Percentiles rank a stretch among this genome's conserved stretches.
These are phyloP conservation scores for Megaceryle alcyon DNA, from an alignment of 2,797 vertebrate genomes.

Conservation along the genomic window DNA sequence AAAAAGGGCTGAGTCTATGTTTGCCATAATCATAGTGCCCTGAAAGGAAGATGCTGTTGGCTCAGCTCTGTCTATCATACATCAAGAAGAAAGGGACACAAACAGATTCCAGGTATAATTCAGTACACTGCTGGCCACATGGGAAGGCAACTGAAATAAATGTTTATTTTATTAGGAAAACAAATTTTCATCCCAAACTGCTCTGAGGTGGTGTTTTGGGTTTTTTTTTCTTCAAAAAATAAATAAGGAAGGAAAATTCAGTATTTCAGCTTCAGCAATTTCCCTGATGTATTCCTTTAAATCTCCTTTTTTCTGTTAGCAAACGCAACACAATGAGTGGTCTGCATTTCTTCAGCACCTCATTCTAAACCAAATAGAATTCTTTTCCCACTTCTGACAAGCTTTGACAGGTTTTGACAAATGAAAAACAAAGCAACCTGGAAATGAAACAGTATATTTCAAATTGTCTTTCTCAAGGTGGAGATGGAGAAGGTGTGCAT, in stretches of 20 bases:
- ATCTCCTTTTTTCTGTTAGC: neutral
- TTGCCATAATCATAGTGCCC: conserved; percentile 59
- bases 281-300: neutral
- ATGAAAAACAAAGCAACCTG: neutral
- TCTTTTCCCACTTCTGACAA: neutral
- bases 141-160: neutral
- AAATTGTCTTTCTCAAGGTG: neutral
- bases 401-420: neutral
- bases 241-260: neutral
- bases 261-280: neutral
- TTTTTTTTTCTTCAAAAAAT: neutral
- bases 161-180: neutral
- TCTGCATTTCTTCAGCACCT: neutral
- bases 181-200: neutral
- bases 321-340: neutral
- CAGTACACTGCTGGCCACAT: neutral
- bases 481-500: neutral
- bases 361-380: neutral
- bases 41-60: conserved; percentile 13
- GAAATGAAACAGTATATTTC: neutral
- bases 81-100: neutral
- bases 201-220: neutral
- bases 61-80: neutral
- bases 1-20: conserved; percentile 55
- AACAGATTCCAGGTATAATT: neutral